Conservation (phyloP, 2,888 invertebrate genomes). For the Gerosis bhagava region DNA sequence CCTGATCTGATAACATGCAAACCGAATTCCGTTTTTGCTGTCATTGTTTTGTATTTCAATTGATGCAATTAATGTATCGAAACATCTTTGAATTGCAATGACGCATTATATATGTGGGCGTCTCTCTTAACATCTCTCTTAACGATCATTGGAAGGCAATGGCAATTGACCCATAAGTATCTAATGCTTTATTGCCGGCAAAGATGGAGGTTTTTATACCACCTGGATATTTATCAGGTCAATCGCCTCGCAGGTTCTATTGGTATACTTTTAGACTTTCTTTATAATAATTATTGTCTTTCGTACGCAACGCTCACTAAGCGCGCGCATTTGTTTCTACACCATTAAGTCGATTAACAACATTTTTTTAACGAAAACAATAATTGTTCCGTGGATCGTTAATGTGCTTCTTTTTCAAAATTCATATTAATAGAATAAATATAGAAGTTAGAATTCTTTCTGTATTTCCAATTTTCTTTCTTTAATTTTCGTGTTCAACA, state of each 20-base stretch:
- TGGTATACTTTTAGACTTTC: constrained; percentile 66
- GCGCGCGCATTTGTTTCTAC: neutral
- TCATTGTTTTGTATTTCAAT: neutral
- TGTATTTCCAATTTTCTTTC: no score
- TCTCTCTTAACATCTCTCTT: constrained; percentile 48
- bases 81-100: constrained; percentile 5
- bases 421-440: no score
- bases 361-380: no score
- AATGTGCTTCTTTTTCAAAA: no score
- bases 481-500: no score
- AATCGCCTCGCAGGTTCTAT: constrained; percentile 52
- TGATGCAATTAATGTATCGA: constrained; percentile 5
- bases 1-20: no score
- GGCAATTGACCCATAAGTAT: constrained; percentile 68
- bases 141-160: constrained; percentile 58
- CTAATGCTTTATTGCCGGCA: constrained; percentile 58
- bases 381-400: no score
- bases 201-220: constrained; percentile 48
- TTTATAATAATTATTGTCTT: constrained; percentile 43
- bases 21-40: neutral
- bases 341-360: no score
- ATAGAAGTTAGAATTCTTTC: no score
- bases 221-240: constrained; percentile 57
- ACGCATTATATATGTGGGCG: constrained; percentile 33
- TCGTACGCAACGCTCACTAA: constrained; percentile 2